Evolutionary conservation across 2,888 invertebrate species (phyloP).

Genomic region (Zeuzera pyrina): DNA sequence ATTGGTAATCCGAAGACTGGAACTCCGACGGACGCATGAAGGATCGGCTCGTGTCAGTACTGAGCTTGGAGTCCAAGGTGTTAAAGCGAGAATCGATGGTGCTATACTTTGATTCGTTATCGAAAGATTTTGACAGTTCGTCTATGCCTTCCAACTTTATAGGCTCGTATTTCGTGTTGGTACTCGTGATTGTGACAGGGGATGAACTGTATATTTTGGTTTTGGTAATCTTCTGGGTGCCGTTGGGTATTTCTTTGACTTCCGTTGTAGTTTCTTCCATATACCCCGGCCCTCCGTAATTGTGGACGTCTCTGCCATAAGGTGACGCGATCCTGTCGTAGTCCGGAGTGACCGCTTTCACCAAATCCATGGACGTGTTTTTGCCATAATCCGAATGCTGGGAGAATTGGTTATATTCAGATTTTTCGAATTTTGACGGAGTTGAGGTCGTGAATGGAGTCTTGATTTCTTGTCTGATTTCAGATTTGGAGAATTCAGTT

Average conservation of each 20-base stretch:
- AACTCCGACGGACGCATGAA: slow-evolving; percentile 70
- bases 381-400: slow-evolving; percentile 17
- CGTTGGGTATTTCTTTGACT: slow-evolving; percentile 69
- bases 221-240: slow-evolving; percentile 69
- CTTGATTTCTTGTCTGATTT: slow-evolving; percentile 46
- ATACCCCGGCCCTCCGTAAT: slow-evolving; percentile 57
- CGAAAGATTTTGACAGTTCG: slow-evolving; percentile 65
- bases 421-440: slow-evolving; percentile 43
- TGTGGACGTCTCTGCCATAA: slow-evolving; percentile 51
- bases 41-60: slow-evolving; percentile 61
- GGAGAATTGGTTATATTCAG: slow-evolving; percentile 23
- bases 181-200: slow-evolving; percentile 64
- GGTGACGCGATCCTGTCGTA: slow-evolving; percentile 58
- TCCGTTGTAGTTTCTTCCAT: slow-evolving; percentile 68
- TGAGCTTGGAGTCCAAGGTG: slow-evolving; percentile 58
- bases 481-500: slow-evolving; percentile 45
- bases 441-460: slow-evolving; percentile 55
- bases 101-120: slow-evolving; percentile 64
- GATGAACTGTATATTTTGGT: slow-evolving; percentile 73
- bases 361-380: slow-evolving; percentile 41
- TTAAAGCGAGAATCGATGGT: slow-evolving; percentile 60
- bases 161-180: slow-evolving; percentile 63
- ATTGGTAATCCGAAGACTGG: slow-evolving; percentile 48
- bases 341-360: slow-evolving; percentile 53
- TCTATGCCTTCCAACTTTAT: slow-evolving; percentile 64